Base-by-base conservation (phyloP, 2,113 vertebrate species). In the Elephantulus edwardii region DNA sequence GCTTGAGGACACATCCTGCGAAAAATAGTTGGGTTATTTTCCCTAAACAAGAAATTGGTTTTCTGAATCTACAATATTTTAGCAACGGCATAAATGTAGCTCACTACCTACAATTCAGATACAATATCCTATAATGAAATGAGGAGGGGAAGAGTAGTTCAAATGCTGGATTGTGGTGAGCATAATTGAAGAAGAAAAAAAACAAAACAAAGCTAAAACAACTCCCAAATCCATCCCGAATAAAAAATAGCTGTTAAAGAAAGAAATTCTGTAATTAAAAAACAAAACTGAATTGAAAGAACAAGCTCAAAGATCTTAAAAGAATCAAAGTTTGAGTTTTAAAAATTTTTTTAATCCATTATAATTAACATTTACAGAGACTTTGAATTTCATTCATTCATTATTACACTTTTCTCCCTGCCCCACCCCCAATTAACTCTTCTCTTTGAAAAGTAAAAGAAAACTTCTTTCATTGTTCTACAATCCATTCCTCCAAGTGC, bases 1-100 rank as follows among this genome's bases (percentile, higher is more conserved):
- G 66, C 33, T 71, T 40, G 50, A 14, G 42, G 48, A 80, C 42
- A 85, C n/a, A 94, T 75, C 48, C 54, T 83, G 71, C 28, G 48
- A 82, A 52, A 92, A 95, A 82, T 81, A 78, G 78, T 64, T 90
- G 78, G 24, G 46, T 93, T 54, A 71, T 85, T 86, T 30, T 6
- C 35, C 44, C 42, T 83, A 83, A 91, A 87, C 19, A 91, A 83
- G 83, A 95, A 95, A 94, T 91, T 95, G 64, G 40, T 89, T 93
- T 94, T 91, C 78, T 56, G 35, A 62, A 40, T 80, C 50, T 86
- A 84, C 13, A 50, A 33, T 89, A n/a, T 83, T 85, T 91, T 92
- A 93, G 54, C 58, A 89, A 70, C 35, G 83, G 56, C 42, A 88
- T 85, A 83, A 90, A 79, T 77, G 77, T 16, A 72, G 26, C 35